Conservation (phyloP, 2,888 invertebrate species). For the Lepidocyrtoides sp. region DNA sequence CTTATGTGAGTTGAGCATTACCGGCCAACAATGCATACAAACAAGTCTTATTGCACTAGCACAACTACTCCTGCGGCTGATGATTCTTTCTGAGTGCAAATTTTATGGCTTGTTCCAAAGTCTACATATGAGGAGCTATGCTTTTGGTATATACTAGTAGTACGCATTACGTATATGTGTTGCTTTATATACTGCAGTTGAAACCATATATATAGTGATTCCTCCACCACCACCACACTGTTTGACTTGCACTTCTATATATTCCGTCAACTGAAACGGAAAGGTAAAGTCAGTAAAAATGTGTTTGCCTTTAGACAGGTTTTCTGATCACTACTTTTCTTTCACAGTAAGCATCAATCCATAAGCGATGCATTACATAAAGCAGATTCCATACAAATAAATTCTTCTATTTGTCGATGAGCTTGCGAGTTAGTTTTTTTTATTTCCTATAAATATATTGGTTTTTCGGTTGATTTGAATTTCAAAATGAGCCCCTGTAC, state of each 20-base stretch:
- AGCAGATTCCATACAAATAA: conserved; percentile 32
- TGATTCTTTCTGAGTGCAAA: conserved; percentile 73
- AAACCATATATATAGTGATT: not conserved
- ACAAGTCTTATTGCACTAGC: too few species aligned
- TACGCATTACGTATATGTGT: not conserved
- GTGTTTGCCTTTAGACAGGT: conserved; percentile 65
- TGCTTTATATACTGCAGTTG: conserved; percentile 15
- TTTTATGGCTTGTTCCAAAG: conserved; percentile 79
- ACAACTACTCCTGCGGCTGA: conserved; percentile 15
- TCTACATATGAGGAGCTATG: conserved; percentile 53
- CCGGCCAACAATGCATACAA: not conserved
- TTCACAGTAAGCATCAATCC: not conserved
- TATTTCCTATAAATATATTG: conserved; percentile 57
- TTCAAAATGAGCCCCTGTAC: conserved; percentile 68
- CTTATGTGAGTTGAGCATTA: conserved; percentile 42
- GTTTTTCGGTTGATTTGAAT: conserved; percentile 69
- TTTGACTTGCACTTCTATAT: too few species aligned
- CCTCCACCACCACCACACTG: conserved; percentile 7
- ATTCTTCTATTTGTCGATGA: conserved; percentile 45
- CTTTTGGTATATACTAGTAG: too few species aligned
- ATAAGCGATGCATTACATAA: conserved; percentile 60
- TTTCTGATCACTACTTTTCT: conserved; percentile 51
- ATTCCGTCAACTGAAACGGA: too few species aligned
- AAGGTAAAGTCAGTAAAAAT: conserved; percentile 49
- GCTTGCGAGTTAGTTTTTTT: conserved; percentile 28